phyloP scores from a whole-genome alignment of 2,888 invertebrate genomes.

The Didymodactylos carnosus region DNA sequence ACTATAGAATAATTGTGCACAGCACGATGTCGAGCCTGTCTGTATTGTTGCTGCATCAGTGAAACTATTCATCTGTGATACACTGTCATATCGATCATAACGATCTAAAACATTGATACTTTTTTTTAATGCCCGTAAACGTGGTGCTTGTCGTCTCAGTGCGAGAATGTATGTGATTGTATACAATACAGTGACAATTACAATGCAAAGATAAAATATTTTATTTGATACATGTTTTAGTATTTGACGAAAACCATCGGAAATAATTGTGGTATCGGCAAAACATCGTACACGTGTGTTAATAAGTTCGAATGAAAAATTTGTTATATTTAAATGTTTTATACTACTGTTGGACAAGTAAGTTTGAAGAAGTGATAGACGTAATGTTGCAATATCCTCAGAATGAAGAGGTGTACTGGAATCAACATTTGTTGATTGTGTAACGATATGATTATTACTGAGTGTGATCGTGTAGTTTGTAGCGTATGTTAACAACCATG shows the following conservation, averaged over 20 bases:
- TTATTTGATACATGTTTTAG: neutral
- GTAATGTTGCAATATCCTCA: neutral
- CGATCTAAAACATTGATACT: neutral
- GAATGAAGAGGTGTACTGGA: too few relatives aligned
- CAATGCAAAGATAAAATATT: neutral
- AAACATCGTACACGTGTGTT: neutral
- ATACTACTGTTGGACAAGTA: neutral
- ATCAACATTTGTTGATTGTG: neutral
- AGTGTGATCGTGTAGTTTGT: neutral
- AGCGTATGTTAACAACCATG: neutral
- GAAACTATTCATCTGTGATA: too few relatives aligned
- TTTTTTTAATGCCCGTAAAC: neutral
- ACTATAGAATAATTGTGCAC: too few relatives aligned
- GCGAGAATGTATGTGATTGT: neutral
- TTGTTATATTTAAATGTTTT: neutral
- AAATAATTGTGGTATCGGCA: neutral
- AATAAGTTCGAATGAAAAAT: neutral
- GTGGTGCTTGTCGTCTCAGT: neutral
- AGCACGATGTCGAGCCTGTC: too few relatives aligned
- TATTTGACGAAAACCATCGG: neutral
- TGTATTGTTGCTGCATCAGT: too few relatives aligned
- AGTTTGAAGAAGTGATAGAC: neutral
- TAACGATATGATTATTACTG: too few relatives aligned
- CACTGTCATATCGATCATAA: neutral
- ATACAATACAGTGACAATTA: neutral